Conservation (phyloP, 2,888 invertebrate genomes). For the Subacronicta megacephala region DNA sequence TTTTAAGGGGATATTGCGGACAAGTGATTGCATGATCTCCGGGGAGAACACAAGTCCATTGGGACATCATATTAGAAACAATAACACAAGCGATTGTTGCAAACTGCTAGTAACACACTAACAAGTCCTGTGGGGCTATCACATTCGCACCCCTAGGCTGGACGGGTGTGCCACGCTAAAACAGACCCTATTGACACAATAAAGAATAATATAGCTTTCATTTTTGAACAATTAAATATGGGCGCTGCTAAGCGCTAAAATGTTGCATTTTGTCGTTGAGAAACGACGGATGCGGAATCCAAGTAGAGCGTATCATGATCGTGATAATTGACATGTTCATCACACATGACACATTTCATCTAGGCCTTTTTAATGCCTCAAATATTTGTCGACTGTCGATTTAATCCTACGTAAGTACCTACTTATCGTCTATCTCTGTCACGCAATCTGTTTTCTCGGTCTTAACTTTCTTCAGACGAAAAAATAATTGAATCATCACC, state of each 20-base stretch:
- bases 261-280: conserved; percentile 20
- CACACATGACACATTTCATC: too few species aligned
- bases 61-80: conserved; percentile 73
- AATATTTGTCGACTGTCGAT: too few species aligned
- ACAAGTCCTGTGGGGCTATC: conserved; percentile 69
- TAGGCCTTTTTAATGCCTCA: too few species aligned
- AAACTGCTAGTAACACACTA: conserved; percentile 70
- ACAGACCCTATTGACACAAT: conserved; percentile 21
- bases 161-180: conserved; percentile 11
- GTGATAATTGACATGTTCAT: too few species aligned
- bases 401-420: too few species aligned
- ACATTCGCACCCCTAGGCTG: conserved; percentile 19
- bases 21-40: conserved; percentile 21
- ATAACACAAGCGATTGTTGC: conserved; percentile 69
- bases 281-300: too few species aligned
- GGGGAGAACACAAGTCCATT: conserved; percentile 39
- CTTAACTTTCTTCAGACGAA: too few species aligned
- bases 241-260: conserved; percentile 42
- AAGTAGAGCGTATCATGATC: too few species aligned
- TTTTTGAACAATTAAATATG: conserved; percentile 36
- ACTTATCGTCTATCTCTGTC: too few species aligned
- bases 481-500: too few species aligned
- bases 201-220: conserved; percentile 36
- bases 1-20: too few species aligned
- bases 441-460: too few species aligned